Percentiles rank a stretch among this genome's conserved stretches.
phyloP scores from a whole-genome alignment of 1,140 invertebrate species.

The Dendroctonus valens region DNA sequence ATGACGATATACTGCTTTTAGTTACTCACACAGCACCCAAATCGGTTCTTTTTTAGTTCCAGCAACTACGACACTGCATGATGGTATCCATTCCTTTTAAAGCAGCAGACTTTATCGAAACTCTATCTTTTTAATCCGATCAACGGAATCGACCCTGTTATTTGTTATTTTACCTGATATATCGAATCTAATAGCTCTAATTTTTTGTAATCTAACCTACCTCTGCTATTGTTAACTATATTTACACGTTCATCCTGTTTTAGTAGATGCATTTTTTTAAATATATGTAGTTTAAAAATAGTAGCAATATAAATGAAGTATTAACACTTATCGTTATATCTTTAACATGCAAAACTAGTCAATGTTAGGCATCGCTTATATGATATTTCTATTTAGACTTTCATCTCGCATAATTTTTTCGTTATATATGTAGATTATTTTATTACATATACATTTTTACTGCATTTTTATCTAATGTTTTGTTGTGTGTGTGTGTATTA shows the following conservation, averaged over 20 bases:
- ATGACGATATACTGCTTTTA: too few species aligned
- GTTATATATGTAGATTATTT: not conserved
- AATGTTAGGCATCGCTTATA: not conserved
- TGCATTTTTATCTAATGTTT: not conserved
- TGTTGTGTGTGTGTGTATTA: too few species aligned
- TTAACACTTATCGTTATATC: too few species aligned
- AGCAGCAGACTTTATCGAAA: constrained; percentile 22
- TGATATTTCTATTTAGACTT: not conserved
- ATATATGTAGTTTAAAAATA: too few species aligned
- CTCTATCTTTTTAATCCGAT: constrained; percentile 38
- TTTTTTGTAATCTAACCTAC: constrained; percentile 33
- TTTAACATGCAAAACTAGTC: not conserved
- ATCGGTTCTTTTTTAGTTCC: too few species aligned
- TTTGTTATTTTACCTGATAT: constrained; percentile 44
- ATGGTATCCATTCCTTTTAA: constrained; percentile 13
- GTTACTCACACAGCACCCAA: too few species aligned
- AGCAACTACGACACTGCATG: constrained; percentile 8
- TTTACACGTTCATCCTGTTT: not conserved
- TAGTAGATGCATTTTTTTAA: not conserved
- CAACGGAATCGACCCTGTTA: constrained; percentile 36
- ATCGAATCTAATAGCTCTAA: constrained; percentile 37
- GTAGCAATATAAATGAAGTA: not conserved
- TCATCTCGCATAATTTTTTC: not conserved
- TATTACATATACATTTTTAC: not conserved
- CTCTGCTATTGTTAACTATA: not conserved